These are phyloP conservation scores for Ctenicera cuprea DNA, from an alignment of 2,888 invertebrate genomes.

Conservation along the genomic window DNA sequence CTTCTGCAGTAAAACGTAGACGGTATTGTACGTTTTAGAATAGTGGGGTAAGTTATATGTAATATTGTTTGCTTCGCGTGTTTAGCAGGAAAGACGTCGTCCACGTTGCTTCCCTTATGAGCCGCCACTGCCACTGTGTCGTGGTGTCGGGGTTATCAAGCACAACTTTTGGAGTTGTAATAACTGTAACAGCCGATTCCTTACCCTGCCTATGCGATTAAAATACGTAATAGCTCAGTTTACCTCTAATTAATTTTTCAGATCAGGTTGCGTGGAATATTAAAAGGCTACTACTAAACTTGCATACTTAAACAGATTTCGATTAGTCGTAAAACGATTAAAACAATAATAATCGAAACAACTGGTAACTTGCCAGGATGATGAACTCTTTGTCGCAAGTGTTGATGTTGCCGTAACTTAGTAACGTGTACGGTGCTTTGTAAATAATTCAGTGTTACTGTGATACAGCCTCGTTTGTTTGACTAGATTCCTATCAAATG, in stretches of 20 bases:
- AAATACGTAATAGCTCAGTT: no score
- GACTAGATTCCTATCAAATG: constrained; percentile 55
- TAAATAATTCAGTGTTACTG: constrained; percentile 58
- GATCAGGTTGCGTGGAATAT: constrained; percentile 12
- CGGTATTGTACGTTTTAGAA: no score
- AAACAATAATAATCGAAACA: constrained; percentile 50
- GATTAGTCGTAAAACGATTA: constrained; percentile 48
- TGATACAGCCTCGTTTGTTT: constrained; percentile 55
- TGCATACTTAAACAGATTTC: constrained; percentile 45
- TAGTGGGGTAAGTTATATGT: no score
- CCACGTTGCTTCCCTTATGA: no score
- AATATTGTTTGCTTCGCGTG: no score
- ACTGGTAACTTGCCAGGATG: constrained; percentile 43
- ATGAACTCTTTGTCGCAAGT: constrained; percentile 52
- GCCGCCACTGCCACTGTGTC: no score
- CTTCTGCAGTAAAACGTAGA: no score
- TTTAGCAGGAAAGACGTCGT: no score
- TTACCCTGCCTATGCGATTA: no score
- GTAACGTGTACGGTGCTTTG: constrained; percentile 53
- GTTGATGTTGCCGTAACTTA: constrained; percentile 55
- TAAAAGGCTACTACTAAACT: constrained; percentile 3
- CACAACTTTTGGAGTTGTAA: no score
- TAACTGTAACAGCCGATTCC: no score
- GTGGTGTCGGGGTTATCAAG: no score
- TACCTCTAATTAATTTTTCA: constrained; percentile 3